phyloP scores from a whole-genome alignment of 2,113 vertebrate species.

The Condylura cristata region DNA sequence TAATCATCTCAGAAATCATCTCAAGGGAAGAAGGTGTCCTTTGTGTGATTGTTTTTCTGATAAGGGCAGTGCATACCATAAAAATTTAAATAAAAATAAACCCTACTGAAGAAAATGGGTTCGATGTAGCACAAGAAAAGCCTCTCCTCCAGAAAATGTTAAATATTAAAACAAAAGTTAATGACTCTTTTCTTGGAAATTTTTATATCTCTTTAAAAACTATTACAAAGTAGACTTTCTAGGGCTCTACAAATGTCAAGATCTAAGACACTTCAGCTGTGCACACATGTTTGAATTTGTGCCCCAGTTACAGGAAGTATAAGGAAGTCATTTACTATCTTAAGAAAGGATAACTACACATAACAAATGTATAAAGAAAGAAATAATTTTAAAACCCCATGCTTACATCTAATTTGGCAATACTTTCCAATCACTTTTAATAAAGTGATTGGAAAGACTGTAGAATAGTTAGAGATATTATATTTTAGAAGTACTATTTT shows the following conservation, averaged over 20 bases:
- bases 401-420: neutral
- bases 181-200: neutral
- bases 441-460: neutral
- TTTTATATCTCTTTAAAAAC: neutral
- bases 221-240: neutral
- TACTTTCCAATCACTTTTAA: no score
- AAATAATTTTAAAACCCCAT: neutral
- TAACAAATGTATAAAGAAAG: neutral
- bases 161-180: neutral
- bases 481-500: neutral
- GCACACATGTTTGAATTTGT: neutral
- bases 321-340: neutral
- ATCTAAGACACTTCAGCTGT: neutral
- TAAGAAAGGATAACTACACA: neutral
- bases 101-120: neutral
- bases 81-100: neutral
- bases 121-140: neutral
- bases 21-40: neutral
- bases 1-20: neutral
- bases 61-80: neutral
- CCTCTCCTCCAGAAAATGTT: neutral
- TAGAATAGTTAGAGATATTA: neutral
- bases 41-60: neutral
- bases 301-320: rapidly evolving
- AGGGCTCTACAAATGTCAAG: neutral